Conservation (phyloP, 2,113 vertebrate genomes). For the Todiramphus chloris region DNA sequence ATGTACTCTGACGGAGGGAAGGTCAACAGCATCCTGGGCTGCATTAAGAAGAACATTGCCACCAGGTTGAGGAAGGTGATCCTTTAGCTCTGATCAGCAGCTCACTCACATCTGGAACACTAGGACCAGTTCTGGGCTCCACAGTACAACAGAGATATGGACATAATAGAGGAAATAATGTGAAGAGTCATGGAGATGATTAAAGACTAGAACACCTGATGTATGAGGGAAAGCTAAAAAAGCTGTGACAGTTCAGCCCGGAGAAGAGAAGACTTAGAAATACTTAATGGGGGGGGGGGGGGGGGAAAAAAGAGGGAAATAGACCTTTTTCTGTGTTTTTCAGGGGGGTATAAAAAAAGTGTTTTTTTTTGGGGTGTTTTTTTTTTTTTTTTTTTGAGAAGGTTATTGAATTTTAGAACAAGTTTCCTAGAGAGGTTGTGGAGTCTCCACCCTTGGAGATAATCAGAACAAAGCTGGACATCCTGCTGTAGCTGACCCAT, state of each 20-base stretch:
- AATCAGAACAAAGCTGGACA: too few relatives aligned
- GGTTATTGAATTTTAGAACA: not conserved
- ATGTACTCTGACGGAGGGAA: not conserved
- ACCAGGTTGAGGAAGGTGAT: not conserved
- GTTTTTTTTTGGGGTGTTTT: too few relatives aligned
- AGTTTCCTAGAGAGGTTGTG: not conserved
- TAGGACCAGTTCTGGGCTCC: not conserved
- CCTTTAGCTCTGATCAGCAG: not conserved
- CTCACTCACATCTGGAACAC: not conserved
- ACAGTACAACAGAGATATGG: fast-evolving
- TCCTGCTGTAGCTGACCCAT: too few relatives aligned
- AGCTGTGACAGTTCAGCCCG: too few relatives aligned
- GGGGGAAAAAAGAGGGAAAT: too few relatives aligned
- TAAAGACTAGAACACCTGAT: not conserved
- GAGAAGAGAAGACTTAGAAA: too few relatives aligned
- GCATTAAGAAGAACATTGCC: not conserved
- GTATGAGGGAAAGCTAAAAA: too few relatives aligned
- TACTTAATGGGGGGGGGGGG: too few relatives aligned
- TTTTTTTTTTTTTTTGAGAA: too few relatives aligned
- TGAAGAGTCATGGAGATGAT: not conserved
- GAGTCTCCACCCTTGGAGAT: too few relatives aligned
- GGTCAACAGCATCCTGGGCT: not conserved
- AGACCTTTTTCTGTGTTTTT: too few relatives aligned
- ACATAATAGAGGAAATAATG: not conserved
- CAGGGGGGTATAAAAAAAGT: too few relatives aligned